Evolutionary conservation across 2,888 invertebrate genomes (phyloP).

Genomic region (Branchellion lobata): DNA sequence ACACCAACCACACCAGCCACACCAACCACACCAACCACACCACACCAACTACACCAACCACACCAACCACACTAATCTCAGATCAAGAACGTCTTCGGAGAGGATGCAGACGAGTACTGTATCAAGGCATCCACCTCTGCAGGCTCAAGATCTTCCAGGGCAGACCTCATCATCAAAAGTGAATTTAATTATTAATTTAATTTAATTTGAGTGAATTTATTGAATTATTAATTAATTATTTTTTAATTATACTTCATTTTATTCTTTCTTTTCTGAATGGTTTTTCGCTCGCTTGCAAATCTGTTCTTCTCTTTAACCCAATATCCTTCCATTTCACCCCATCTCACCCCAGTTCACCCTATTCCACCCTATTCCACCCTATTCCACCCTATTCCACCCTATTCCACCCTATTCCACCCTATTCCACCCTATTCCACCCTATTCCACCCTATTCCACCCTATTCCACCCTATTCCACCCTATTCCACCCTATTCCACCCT

Average conservation of each 20-base stretch:
- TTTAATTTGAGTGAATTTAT: background rate
- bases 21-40: too few species aligned
- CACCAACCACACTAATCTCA: background rate
- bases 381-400: too few species aligned
- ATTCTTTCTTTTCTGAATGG: background rate
- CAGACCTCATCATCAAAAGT: slow-evolving; percentile 93
- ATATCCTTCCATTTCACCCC: background rate
- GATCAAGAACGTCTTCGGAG: slow-evolving; percentile 80
- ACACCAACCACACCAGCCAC: too few species aligned
- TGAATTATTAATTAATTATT: background rate
- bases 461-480: too few species aligned
- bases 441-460: too few species aligned
- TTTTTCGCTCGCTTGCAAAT: background rate
- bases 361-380: too few species aligned
- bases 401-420: too few species aligned
- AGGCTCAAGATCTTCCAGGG: slow-evolving; percentile 91
- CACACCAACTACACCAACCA: too few species aligned
- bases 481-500: too few species aligned
- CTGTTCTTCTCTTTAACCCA: background rate
- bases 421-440: too few species aligned
- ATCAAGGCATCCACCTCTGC: slow-evolving; percentile 92
- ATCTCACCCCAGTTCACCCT: too few species aligned
- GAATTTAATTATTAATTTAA: slow-evolving; percentile 64
- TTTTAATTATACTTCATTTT: background rate
- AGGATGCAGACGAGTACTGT: slow-evolving; percentile 97